Base-by-base conservation (phyloP, 53 echinoderm and acorn worm genomes). In the Henricia sp. region DNA sequence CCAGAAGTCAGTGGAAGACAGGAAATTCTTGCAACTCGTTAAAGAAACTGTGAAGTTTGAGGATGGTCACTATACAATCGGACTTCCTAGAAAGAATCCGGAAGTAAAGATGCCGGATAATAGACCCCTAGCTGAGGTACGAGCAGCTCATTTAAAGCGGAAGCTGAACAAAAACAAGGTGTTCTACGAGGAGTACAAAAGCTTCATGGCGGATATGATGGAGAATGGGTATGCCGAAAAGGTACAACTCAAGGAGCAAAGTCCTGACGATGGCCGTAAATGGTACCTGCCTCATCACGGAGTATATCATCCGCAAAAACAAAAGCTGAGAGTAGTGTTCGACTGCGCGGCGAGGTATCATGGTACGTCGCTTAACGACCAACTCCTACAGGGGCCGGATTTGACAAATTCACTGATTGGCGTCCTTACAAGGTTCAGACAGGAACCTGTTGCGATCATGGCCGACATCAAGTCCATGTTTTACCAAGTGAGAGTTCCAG, bases 351-450 rank as follows among this genome's bases (percentile, higher is more conserved):
- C 89, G 2, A 87, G 34, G 3, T 89, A 83, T 64, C 50, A 89
- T 36, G 93, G 93, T 8, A 39, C 42, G 0, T 90, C 88, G 17
- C 84, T 94, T n/a, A 94, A 94, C 51, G 50, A 86, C 14, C 83
- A 94, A 27, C 73, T 91, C 2, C 46, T 87, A 29, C 91, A 91
- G 76, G 91, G 91, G 39, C 91, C 91, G 21, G 84, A 91, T 36
- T 66, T 89, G 20, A 89, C 78, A 2, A 89, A 89, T 26, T 73
- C 35, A 23, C 65, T 65, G 0, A 10, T 65, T 35, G 37, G 65
- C 37, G 37, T 65, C 13, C 24, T 55, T 67, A 85, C 80, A 86
- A 57, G 51, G 9, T 20, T 35, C 38, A 77, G 33, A 72, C 70
- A 34, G 27, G 37, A 16, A 43, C 69, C 27, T 17, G 85, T 50